phyloP scores from a whole-genome alignment of 1,140 invertebrate genomes.

The Atopsyche davidsoni region DNA sequence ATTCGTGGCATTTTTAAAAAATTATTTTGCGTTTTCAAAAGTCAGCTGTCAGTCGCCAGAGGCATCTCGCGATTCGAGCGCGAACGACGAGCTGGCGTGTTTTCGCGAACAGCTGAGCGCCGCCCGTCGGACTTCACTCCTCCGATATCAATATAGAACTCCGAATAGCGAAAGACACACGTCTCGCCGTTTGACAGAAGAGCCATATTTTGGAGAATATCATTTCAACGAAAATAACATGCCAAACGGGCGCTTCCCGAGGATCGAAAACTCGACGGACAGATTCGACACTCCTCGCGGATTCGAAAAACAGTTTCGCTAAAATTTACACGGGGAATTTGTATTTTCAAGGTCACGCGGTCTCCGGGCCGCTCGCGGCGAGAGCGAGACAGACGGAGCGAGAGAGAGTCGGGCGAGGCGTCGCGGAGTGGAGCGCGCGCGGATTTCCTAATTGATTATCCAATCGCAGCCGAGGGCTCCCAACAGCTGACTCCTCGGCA shows the following conservation, averaged over 20 bases:
- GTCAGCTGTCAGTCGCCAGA: constrained; percentile 9
- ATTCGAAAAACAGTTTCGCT: background rate
- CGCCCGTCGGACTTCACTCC: constrained; percentile 8
- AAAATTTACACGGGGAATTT: constrained; percentile 1
- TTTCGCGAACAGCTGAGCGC: constrained; percentile 16
- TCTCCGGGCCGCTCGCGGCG: background rate
- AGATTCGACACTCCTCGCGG: background rate
- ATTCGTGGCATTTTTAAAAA: too few species aligned
- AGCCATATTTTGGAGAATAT: constrained; percentile 1
- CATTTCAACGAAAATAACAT: background rate
- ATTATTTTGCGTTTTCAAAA: too few species aligned
- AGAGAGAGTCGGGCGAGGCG: background rate
- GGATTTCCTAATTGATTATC: constrained; percentile 20
- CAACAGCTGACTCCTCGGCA: constrained; percentile 21
- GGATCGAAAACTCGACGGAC: background rate
- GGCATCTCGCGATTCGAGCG: constrained; percentile 4
- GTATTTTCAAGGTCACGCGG: constrained; percentile 14
- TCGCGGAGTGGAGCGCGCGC: background rate
- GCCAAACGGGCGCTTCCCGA: too few species aligned
- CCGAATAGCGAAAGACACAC: constrained; percentile 3
- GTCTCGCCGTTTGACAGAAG: constrained; percentile 15
- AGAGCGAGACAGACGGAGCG: constrained; percentile 4
- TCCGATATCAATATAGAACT: constrained; percentile 18
- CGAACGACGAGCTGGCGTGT: constrained; percentile 4
- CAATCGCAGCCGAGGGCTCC: constrained; percentile 13